Evolutionary conservation across 2,888 invertebrate species (phyloP).

Genomic region (Trachelus iudaicus): DNA sequence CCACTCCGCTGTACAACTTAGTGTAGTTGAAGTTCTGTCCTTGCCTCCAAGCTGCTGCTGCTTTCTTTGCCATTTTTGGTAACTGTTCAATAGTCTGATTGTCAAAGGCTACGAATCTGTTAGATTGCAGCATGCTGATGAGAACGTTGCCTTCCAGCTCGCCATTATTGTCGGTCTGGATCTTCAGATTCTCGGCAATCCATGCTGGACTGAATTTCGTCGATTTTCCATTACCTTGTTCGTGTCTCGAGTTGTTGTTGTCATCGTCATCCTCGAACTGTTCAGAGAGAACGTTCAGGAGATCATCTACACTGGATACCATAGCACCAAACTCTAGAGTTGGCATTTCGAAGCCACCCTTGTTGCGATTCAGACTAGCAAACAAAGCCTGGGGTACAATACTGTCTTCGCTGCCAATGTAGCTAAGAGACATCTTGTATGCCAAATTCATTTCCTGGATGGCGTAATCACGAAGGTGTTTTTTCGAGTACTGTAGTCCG

Average conservation of each 20-base stretch:
- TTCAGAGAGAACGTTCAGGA: slow-evolving; percentile 38
- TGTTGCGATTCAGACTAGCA: slow-evolving; percentile 42
- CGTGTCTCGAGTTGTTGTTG: not conserved
- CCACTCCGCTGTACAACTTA: slow-evolving; percentile 71
- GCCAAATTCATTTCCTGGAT: slow-evolving; percentile 65
- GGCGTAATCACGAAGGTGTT: slow-evolving; percentile 62
- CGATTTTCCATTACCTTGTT: not conserved
- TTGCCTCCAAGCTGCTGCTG: slow-evolving; percentile 63
- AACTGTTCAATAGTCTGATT: slow-evolving; percentile 69
- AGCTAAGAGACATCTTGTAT: slow-evolving; percentile 62
- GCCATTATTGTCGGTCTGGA: slow-evolving; percentile 67
- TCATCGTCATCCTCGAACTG: slow-evolving; percentile 9
- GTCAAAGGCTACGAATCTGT: slow-evolving; percentile 69
- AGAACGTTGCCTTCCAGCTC: slow-evolving; percentile 71
- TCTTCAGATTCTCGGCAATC: slow-evolving; percentile 66
- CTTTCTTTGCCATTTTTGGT: slow-evolving; percentile 63
- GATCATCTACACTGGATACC: slow-evolving; percentile 65
- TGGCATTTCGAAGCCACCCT: slow-evolving; percentile 59
- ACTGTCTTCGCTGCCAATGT: slow-evolving; percentile 71
- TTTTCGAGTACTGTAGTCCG: slow-evolving; percentile 69
- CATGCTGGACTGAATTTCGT: slow-evolving; percentile 15
- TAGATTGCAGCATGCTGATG: slow-evolving; percentile 64
- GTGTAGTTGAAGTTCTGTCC: slow-evolving; percentile 71
- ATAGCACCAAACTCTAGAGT: slow-evolving; percentile 46
- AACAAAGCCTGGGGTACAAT: slow-evolving; percentile 67